Evolutionary conservation across 2,797 vertebrate species (phyloP).

Genomic region (Notolepis coatsorum): DNA sequence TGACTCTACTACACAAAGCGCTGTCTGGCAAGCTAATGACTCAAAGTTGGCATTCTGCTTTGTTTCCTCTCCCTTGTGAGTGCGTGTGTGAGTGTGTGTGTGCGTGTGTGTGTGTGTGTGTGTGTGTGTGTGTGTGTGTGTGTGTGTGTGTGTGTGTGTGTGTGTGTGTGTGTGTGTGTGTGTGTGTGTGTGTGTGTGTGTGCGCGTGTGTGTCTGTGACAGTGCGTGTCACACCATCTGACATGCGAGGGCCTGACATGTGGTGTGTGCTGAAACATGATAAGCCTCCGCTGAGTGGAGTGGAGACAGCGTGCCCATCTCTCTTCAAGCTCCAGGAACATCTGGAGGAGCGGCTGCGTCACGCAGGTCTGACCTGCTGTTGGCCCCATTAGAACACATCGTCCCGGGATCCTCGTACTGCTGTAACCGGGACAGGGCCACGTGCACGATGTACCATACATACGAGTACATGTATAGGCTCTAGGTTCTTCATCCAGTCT

Average conservation of each 20-base stretch:
- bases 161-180: no score
- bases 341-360: constrained; percentile 42
- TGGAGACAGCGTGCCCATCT: constrained; percentile 19
- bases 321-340: constrained; percentile 45
- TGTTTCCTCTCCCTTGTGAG: background rate
- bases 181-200: background rate
- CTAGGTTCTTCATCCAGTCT: no score
- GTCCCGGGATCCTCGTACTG: constrained; percentile 33
- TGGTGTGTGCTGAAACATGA: constrained; percentile 41
- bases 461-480: no score
- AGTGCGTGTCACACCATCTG: constrained; percentile 50
- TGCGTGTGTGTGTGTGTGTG: no score
- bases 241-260: constrained; percentile 59
- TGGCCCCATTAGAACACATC: constrained; percentile 35
- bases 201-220: no score
- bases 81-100: background rate
- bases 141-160: constrained; percentile 21
- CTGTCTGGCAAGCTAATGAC: constrained; percentile 1
- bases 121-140: background rate
- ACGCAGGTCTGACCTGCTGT: constrained; percentile 40
- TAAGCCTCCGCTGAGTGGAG: constrained; percentile 42
- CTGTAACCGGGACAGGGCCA: no score
- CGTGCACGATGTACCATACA: no score
- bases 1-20: background rate
- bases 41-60: background rate